phyloP scores from a whole-genome alignment of 2,888 invertebrate genomes.

The Heliconius ismenius region DNA sequence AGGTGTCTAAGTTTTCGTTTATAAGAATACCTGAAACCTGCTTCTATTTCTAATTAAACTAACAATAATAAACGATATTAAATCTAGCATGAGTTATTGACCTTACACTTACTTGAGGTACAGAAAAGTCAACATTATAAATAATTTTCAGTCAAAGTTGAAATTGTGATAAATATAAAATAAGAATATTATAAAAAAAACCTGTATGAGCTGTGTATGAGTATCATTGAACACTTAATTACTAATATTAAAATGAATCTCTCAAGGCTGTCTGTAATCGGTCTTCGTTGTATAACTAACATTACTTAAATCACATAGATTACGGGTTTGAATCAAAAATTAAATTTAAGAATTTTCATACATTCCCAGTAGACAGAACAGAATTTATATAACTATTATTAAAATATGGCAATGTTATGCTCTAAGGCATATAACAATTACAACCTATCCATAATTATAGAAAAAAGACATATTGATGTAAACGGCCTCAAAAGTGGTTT shows the following conservation, averaged over 20 bases:
- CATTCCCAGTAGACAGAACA: background rate
- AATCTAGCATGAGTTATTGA: background rate
- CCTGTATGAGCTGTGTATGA: background rate
- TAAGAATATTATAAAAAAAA: constrained; percentile 13
- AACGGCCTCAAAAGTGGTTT: constrained; percentile 35
- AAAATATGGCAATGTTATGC: background rate
- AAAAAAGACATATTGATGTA: constrained; percentile 22
- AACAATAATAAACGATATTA: background rate
- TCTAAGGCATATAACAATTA: background rate
- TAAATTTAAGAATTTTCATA: background rate
- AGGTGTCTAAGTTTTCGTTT: background rate
- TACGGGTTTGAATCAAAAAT: background rate
- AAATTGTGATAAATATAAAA: background rate
- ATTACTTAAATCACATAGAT: background rate
- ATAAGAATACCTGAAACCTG: too few species aligned
- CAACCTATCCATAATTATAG: background rate
- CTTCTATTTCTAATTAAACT: background rate
- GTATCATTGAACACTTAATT: constrained; percentile 9
- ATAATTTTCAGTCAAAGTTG: background rate
- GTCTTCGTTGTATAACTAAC: background rate
- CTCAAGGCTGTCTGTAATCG: constrained; percentile 1
- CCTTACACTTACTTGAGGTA: too few species aligned
- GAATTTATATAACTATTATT: background rate
- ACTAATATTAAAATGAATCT: constrained; percentile 10
- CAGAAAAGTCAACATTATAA: background rate